A percentile compares a stretch with the other conserved stretches of the same genome.
These are phyloP conservation scores for Philonicus albiceps DNA, from an alignment of 2,888 invertebrate genomes.

Conservation along the genomic window DNA sequence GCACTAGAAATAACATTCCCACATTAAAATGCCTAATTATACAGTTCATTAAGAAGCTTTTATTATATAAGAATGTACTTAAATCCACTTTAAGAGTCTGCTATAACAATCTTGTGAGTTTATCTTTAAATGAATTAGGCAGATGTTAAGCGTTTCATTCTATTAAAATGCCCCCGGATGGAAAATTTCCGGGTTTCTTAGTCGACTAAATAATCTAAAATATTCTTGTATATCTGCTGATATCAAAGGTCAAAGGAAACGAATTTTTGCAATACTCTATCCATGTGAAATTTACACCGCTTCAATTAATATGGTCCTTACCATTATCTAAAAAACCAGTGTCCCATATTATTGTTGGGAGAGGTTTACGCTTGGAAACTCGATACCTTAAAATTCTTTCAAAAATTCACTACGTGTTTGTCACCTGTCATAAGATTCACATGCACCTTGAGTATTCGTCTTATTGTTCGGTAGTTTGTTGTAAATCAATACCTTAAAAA, in stretches of 20 bases:
- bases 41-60: background rate
- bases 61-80: background rate
- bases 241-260: no score
- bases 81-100: background rate
- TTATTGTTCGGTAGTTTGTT: background rate
- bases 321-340: background rate
- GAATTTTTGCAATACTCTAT: background rate
- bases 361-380: background rate
- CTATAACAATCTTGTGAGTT: no score
- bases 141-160: no score
- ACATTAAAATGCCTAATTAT: background rate
- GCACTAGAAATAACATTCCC: background rate
- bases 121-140: no score
- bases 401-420: background rate
- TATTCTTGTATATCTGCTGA: no score
- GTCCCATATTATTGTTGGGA: background rate
- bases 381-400: background rate
- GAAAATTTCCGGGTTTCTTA: no score
- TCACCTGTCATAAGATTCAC: background rate
- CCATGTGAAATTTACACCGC: background rate
- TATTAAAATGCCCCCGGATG: no score
- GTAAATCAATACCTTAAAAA: background rate
- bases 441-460: background rate
- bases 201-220: no score
- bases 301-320: background rate